Base-by-base conservation (phyloP, 2,113 vertebrate species). In the Oriolus oriolus region DNA sequence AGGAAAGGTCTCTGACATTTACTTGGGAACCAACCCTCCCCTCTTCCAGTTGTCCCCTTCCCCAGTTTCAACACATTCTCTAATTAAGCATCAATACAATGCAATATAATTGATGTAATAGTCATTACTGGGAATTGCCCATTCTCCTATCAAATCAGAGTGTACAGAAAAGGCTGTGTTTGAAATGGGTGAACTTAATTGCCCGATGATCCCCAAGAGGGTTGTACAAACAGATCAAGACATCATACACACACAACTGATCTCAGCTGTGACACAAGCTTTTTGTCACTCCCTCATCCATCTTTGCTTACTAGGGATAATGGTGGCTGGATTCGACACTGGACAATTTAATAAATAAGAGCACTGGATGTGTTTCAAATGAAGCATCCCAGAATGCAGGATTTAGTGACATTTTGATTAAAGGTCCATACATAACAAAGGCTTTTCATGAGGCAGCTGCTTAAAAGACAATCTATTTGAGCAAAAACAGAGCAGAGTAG, bases 81-180 rank as follows among this genome's bases (percentile, higher is more conserved):
- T 96, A 97, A 98, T 98, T 98, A 98, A 98, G 95, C 97, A 97
- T 94, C 97, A 96, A 97, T 97, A 97, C 94, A 97, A 97, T 87
- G 84, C 96, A 97, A 89, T 94, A 94, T 96, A 98, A 98, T 97
- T 97, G 97, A 97, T 98, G 98, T 97, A 97, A 91, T 44, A 96
- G 97, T 96, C 97, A 97, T 98, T 98, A 98, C 89, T 95, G 96
- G 94, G 96, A 98, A 97, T 98, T 97, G 97, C 86, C 93, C 97
- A 88, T 95, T 97, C 97, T 96, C 96, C 97, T 97, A 98, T 97
- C 95, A 95, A 96, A 97, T 90, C 96, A 86, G 71, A 94, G 88
- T 50, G 60, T 84, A 94, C 76, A 88, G 96, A 93, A 91, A 97
- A 94, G 95, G 85, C 90, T 64, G 41, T 82, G 88, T 95, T 93